Conservation (phyloP, 2,888 invertebrate genomes). For the Lithophane ornitopus region DNA sequence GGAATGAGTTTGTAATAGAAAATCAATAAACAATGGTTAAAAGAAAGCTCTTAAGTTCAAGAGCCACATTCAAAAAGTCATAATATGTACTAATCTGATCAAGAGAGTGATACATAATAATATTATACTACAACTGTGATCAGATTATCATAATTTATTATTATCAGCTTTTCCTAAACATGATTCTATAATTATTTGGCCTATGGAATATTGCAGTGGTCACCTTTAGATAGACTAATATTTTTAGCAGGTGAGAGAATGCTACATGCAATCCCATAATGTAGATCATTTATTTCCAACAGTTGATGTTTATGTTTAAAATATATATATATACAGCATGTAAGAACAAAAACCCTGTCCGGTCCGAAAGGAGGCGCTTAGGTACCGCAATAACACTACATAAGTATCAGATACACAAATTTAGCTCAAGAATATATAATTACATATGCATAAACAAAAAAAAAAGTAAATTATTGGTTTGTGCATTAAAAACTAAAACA, state of each 20-base stretch:
- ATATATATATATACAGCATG: too few relatives aligned
- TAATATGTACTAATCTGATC: slow-evolving; percentile 20
- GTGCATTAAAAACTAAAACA: background rate
- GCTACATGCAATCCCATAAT: background rate
- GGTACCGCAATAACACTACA: too few relatives aligned
- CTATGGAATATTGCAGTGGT: background rate
- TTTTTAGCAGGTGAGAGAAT: background rate
- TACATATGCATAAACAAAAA: background rate
- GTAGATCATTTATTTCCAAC: background rate
- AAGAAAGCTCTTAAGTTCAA: background rate
- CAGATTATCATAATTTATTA: slow-evolving; percentile 22
- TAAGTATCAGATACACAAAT: background rate
- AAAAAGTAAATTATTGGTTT: background rate
- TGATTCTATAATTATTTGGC: background rate
- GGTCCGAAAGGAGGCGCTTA: too few relatives aligned
- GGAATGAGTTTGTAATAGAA: background rate
- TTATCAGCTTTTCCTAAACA: slow-evolving; percentile 9
- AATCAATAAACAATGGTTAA: background rate
- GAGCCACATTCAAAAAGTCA: background rate
- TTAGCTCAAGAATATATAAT: too few relatives aligned
- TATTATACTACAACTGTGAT: slow-evolving; percentile 20
- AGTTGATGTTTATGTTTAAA: too few relatives aligned
- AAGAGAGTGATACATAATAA: background rate
- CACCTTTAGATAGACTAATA: background rate
- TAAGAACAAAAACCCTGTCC: too few relatives aligned